Evolutionary conservation across 2,113 vertebrate species (phyloP).

Genomic region (Sinocyclocheilus maitianheensis): DNA sequence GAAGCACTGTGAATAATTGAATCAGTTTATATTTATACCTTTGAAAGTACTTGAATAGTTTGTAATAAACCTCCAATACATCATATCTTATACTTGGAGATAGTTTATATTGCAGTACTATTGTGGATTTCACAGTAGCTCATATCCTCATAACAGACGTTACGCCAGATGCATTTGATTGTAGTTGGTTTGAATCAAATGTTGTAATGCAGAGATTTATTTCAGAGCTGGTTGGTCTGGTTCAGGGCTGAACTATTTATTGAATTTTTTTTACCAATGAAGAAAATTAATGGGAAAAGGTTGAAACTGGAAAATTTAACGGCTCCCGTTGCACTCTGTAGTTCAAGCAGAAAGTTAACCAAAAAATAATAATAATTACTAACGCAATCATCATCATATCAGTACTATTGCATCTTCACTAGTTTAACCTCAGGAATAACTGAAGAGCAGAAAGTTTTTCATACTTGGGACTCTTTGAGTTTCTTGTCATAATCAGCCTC

Average conservation of each 20-base stretch:
- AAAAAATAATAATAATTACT: neutral
- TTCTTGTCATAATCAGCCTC: conserved; percentile 99
- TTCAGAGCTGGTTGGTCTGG: neutral
- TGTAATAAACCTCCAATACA: neutral
- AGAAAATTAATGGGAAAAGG: neutral
- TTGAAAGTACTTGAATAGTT: too few relatives aligned
- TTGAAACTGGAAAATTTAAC: neutral
- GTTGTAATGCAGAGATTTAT: neutral
- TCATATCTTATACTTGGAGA: neutral
- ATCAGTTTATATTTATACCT: too few relatives aligned
- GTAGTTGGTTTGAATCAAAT: too few relatives aligned
- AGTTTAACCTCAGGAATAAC: neutral
- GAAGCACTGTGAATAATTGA: too few relatives aligned
- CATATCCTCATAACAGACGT: neutral
- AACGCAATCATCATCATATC: too few relatives aligned
- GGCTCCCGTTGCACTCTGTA: neutral
- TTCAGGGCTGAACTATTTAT: neutral
- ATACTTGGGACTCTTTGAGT: conserved; percentile 98
- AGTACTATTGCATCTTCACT: too few relatives aligned
- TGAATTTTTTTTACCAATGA: neutral
- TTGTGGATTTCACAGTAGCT: neutral
- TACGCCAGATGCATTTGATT: too few relatives aligned
- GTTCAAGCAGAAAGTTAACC: neutral
- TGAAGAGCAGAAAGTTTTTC: neutral
- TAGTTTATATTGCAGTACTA: neutral